Conservation (phyloP, 2,797 vertebrate genomes). For the Odontamblyopus lacepedii region DNA sequence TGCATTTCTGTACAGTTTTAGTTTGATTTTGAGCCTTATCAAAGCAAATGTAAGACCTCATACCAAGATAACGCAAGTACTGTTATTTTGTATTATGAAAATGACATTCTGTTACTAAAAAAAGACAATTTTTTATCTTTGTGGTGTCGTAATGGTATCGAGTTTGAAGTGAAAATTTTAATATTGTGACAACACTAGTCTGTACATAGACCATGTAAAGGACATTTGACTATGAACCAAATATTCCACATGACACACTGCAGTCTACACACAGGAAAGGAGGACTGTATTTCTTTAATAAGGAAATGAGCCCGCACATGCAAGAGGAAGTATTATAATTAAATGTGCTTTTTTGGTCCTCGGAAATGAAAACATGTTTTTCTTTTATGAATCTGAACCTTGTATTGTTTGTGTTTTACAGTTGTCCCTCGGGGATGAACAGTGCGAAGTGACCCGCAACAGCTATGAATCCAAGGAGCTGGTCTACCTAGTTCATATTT, state of each 20-base stretch:
- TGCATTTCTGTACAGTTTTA: too few species aligned
- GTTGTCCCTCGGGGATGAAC: conserved; percentile 91
- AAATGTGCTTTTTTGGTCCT: neutral
- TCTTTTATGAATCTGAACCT: neutral
- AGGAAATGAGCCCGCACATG: neutral
- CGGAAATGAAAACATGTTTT: conserved; percentile 12
- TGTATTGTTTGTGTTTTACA: conserved; percentile 56
- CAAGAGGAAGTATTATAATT: conserved; percentile 17
- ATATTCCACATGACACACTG: neutral
- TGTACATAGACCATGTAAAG: too few species aligned
- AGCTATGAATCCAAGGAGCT: conserved; percentile 94
- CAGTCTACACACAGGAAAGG: neutral
- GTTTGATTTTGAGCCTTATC: too few species aligned
- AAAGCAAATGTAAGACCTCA: too few species aligned
- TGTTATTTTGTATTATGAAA: too few species aligned
- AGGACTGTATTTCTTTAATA: neutral
- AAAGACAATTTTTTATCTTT: too few species aligned
- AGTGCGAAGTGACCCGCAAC: conserved; percentile 90
- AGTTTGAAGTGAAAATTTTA: too few species aligned
- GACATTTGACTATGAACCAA: too few species aligned
- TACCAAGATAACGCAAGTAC: too few species aligned
- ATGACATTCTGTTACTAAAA: too few species aligned
- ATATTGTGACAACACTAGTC: too few species aligned
- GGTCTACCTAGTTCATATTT: conserved; percentile 96
- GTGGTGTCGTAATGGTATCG: too few species aligned